Evolutionary conservation across 2,888 invertebrate species (phyloP).

Genomic region (Rhimphoctona megacephalus): DNA sequence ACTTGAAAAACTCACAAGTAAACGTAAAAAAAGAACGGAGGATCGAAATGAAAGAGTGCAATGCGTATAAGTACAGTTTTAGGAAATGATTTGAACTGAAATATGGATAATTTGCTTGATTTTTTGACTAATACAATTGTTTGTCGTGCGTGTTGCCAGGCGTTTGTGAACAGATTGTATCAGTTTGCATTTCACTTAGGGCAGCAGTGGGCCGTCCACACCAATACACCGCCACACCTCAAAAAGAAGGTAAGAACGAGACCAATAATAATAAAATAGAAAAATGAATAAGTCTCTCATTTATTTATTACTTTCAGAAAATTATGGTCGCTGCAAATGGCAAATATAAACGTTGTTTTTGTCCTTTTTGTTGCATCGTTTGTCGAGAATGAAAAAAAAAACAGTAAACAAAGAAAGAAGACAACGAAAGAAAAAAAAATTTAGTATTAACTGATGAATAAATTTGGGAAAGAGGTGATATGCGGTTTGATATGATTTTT

Average conservation of each 20-base stretch:
- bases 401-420: slow-evolving; percentile 87
- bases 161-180: slow-evolving; percentile 88
- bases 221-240: slow-evolving; percentile 87
- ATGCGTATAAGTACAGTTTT: not conserved
- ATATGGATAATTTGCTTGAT: slow-evolving; percentile 78
- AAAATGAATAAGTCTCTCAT: slow-evolving; percentile 9
- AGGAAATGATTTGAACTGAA: not conserved
- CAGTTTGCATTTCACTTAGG: slow-evolving; percentile 91
- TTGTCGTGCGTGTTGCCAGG: slow-evolving; percentile 87
- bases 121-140: slow-evolving; percentile 83
- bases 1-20: not conserved
- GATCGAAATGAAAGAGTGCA: not conserved
- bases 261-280: not conserved
- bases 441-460: slow-evolving; percentile 1
- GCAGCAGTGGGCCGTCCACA: slow-evolving; percentile 91
- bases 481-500: slow-evolving; percentile 69
- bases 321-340: slow-evolving; percentile 7
- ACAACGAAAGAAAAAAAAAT: slow-evolving; percentile 72
- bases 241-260: slow-evolving; percentile 88
- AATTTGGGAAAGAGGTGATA: slow-evolving; percentile 60
- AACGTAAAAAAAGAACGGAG: not conserved
- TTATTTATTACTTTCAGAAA: slow-evolving; percentile 53
- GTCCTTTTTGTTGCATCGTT: slow-evolving; percentile 8
- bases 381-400: not conserved
- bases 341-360: slow-evolving; percentile 6